phyloP scores from a whole-genome alignment of 2,888 invertebrate species.

The Ochropacha duplaris region DNA sequence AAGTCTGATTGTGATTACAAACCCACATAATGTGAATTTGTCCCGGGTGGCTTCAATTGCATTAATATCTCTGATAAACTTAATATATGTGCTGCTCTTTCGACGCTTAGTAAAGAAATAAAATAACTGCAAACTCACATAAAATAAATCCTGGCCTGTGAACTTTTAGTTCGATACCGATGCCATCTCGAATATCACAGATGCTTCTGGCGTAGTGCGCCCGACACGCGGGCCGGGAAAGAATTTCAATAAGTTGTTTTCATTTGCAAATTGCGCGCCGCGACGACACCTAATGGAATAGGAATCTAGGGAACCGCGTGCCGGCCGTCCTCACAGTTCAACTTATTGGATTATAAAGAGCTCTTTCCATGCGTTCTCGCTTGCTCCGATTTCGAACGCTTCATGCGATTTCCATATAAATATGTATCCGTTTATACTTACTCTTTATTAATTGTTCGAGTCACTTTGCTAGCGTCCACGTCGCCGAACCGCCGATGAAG shows the following conservation, averaged over 20 bases:
- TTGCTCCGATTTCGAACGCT: slow-evolving; percentile 19
- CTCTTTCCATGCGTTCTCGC: slow-evolving; percentile 35
- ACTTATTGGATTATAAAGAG: slow-evolving; percentile 70
- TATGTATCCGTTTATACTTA: slow-evolving; percentile 6
- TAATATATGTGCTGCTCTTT: neutral
- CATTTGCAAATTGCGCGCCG: slow-evolving; percentile 80
- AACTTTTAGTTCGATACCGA: slow-evolving; percentile 27
- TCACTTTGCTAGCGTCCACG: slow-evolving; percentile 13
- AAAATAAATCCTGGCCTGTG: neutral
- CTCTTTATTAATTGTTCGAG: slow-evolving; percentile 31
- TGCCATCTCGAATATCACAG: slow-evolving; percentile 58
- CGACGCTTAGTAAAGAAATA: neutral
- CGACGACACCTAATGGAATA: slow-evolving; percentile 79
- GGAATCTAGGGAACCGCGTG: slow-evolving; percentile 66
- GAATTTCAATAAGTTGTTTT: slow-evolving; percentile 83
- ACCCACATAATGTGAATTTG: slow-evolving; percentile 9
- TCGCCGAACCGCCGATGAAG: slow-evolving; percentile 46
- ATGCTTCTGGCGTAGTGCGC: slow-evolving; percentile 45
- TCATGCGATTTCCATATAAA: slow-evolving; percentile 15
- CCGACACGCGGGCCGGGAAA: slow-evolving; percentile 61
- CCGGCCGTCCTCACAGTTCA: slow-evolving; percentile 36
- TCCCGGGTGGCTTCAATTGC: slow-evolving; percentile 28
- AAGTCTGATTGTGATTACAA: neutral
- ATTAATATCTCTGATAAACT: neutral
- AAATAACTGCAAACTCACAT: neutral